Percentiles rank a stretch among this genome's conserved stretches.
Evolutionary conservation across 2,113 vertebrate genomes (phyloP).

Genomic region (Trachemys scripta): DNA sequence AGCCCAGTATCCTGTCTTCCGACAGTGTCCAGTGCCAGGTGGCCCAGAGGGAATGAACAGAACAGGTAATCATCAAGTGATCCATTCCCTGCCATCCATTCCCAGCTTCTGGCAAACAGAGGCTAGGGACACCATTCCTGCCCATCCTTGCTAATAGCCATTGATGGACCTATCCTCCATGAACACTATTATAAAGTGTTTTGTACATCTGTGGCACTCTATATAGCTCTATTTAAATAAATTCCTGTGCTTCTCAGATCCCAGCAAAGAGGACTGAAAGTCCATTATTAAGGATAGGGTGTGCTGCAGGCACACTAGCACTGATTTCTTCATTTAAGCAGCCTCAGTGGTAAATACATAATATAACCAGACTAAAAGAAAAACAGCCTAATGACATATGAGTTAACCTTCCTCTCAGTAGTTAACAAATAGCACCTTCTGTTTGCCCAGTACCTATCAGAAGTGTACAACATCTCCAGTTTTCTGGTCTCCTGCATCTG

Average conservation of each 20-base stretch:
- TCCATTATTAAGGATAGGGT: not conserved
- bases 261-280: not conserved
- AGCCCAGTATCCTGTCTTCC: too few species aligned
- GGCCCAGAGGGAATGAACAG: too few species aligned
- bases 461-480: not conserved
- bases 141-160: too few species aligned
- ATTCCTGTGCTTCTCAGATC: not conserved
- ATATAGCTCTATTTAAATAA: not conserved
- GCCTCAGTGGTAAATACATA: not conserved
- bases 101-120: too few species aligned
- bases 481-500: not conserved
- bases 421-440: not conserved
- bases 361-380: not conserved
- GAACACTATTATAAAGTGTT: not conserved
- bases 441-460: not conserved
- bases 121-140: too few species aligned
- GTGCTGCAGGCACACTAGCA: not conserved
- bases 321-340: not conserved
- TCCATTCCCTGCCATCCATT: too few species aligned
- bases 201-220: not conserved
- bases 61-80: too few species aligned
- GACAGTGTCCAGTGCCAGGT: too few species aligned
- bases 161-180: too few species aligned
- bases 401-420: not conserved
- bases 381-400: not conserved